Base-by-base conservation (phyloP, 2,797 vertebrate species). In the Schizothorax lantsangensis region DNA sequence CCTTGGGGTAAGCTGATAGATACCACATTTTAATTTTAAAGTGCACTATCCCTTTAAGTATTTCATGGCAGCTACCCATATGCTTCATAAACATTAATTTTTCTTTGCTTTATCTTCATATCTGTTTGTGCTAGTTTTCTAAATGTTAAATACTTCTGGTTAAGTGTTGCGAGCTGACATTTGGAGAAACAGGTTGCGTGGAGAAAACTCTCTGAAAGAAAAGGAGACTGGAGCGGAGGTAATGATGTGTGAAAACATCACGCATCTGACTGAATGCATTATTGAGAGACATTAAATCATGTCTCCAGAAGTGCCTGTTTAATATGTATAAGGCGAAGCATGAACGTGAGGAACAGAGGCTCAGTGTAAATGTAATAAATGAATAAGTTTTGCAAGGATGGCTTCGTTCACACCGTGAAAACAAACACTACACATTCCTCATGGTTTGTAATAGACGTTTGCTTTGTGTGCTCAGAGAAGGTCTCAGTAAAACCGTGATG, bases 231-330 rank as follows among this genome's bases (percentile, higher is more conserved):
- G 88, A 89, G 85, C 83, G 89, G 84, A 90, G 89, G 91, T 94
- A 94, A 94, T 93, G 92, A 94, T 91, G 90, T 92, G 92, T 93
- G 91, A 93, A 88, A 88, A 87, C 90, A 91, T 90, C 89, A 89
- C 86, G 88, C 91, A 90, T 90, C 91, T 92, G 91, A 93, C 93
- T 92, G 92, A 90, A 93, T 95, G 88, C 90, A 94, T 94, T 93
- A 94, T 94, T 95, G 92, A 95, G 91, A 88, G 90, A 90, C 87
- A 91, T 92, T 92, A 93, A 93, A 91, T 92, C 91, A 90, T 83
- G 89, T 90, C 89, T 92, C 88, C 88, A 90, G 89, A 92, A 88
- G 90, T 91, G 91, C 89, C 89, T 92, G 89, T 90, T 93, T 90
- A 92, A 91, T 93, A 94, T 93, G 91, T 81, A 92, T 93, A 91